phyloP scores from a whole-genome alignment of 2,888 invertebrate species.

The Drosophila fungiperda region DNA sequence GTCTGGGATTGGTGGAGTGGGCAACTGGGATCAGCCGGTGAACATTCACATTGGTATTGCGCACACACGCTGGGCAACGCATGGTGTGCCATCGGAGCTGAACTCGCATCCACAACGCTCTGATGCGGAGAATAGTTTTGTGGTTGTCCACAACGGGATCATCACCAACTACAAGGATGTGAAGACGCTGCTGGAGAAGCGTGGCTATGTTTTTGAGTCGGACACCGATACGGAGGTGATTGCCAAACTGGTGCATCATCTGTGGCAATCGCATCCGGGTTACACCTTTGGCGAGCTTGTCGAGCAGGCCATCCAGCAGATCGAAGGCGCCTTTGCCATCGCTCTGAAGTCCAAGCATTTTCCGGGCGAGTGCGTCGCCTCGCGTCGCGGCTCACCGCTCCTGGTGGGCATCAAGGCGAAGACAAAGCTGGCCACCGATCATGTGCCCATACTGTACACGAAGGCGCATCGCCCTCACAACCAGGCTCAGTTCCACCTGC shows the following conservation, averaged over 20 bases:
- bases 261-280: conserved; percentile 94
- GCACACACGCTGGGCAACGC: conserved; percentile 99
- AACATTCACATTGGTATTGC: conserved; percentile 98
- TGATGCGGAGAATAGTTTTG: conserved; percentile 92
- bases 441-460: conserved; percentile 97
- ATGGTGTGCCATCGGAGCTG: conserved; percentile 95
- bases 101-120: conserved; percentile 99
- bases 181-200: conserved; percentile 95
- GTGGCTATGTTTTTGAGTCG: conserved; percentile 96
- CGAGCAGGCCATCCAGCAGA: conserved; percentile 97
- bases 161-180: conserved; percentile 98
- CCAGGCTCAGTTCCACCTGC: conserved; percentile 87
- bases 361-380: conserved; percentile 98
- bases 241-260: conserved; percentile 96
- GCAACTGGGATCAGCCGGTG: conserved; percentile 88
- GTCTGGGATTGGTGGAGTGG: neutral
- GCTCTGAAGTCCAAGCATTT: conserved; percentile 98
- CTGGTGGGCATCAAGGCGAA: conserved; percentile 99
- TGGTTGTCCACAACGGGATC: conserved; percentile 97
- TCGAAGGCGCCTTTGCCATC: conserved; percentile 99
- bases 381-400: conserved; percentile 97
- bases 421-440: conserved; percentile 96
- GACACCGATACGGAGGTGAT: conserved; percentile 99
- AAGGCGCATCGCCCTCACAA: conserved; percentile 88
- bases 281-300: conserved; percentile 97